Conservation (phyloP, 2,888 invertebrate species). For the Syrphus vitripennis region DNA sequence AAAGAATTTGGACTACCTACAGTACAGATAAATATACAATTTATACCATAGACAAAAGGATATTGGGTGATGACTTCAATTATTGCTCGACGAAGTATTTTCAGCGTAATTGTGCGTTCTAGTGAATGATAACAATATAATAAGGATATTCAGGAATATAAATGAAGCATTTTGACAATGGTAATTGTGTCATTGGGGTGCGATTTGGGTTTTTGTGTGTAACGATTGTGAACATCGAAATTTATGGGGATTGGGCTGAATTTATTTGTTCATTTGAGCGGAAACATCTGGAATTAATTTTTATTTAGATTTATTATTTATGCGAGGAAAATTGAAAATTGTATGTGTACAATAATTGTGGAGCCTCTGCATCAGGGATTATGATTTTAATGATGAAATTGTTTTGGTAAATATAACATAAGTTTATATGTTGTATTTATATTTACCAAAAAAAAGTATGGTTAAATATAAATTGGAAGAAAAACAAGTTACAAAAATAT, state of each 20-base stretch:
- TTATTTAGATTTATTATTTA: conserved; percentile 13
- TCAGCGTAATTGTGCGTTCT: conserved; percentile 63
- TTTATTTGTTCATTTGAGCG: conserved; percentile 34
- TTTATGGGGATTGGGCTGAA: background rate
- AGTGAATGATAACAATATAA: conserved; percentile 67
- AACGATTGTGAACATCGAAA: conserved; percentile 7
- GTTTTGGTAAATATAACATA: background rate
- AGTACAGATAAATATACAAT: background rate
- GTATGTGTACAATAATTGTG: background rate
- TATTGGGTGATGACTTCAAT: conserved; percentile 52
- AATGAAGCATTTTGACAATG: conserved; percentile 58
- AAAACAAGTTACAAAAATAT: no score
- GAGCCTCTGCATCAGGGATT: background rate
- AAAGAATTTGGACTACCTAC: background rate
- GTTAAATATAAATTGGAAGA: no score
- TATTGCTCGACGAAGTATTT: conserved; percentile 54
- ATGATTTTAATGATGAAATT: background rate
- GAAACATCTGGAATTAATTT: conserved; percentile 37
- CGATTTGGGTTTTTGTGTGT: conserved; percentile 22
- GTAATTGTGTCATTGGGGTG: conserved; percentile 49
- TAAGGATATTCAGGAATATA: conserved; percentile 64
- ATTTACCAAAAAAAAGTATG: no score
- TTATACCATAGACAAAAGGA: background rate
- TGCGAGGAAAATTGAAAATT: background rate
- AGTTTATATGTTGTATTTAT: no score